A percentile compares a stretch with the other conserved stretches of the same genome.
Evolutionary conservation across 2,888 invertebrate genomes (phyloP).

Genomic region (Cataglyphis livida): DNA sequence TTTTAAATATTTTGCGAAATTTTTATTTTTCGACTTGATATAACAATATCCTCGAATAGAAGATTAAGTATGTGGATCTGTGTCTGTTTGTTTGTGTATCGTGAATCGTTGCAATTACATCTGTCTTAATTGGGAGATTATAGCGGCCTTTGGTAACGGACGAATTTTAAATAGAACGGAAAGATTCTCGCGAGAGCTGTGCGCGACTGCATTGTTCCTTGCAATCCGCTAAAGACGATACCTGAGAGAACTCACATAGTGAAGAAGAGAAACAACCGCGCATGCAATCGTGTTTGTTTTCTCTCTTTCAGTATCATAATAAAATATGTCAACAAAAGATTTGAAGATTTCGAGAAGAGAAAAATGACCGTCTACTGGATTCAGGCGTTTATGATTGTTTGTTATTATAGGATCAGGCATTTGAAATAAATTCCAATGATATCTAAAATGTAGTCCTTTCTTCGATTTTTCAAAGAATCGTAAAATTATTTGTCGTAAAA

Average conservation of each 20-base stretch:
- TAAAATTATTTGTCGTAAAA: neutral
- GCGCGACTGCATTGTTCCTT: conserved; percentile 22
- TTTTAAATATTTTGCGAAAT: neutral
- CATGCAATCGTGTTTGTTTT: neutral
- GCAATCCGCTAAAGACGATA: conserved; percentile 14
- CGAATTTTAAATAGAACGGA: conserved; percentile 27
- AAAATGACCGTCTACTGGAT: conserved; percentile 60
- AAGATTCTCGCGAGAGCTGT: neutral
- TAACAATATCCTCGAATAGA: neutral
- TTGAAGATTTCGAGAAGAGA: conserved; percentile 61
- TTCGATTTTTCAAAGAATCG: neutral
- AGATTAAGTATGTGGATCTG: neutral
- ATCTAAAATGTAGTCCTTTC: neutral
- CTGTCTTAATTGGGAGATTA: conserved; percentile 39
- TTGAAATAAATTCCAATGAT: conserved; percentile 11
- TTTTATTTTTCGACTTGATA: neutral
- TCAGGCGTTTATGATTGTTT: conserved; percentile 52
- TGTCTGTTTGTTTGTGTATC: too few relatives aligned
- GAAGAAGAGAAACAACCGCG: conserved; percentile 40
- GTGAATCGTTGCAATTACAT: neutral
- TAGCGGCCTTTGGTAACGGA: neutral
- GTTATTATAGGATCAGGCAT: conserved; percentile 60
- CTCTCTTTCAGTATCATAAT: neutral
- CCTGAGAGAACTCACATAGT: conserved; percentile 28
- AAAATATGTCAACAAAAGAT: conserved; percentile 61